Base-by-base conservation (phyloP, 2,888 invertebrate species). In the Hyppa rectilinea region DNA sequence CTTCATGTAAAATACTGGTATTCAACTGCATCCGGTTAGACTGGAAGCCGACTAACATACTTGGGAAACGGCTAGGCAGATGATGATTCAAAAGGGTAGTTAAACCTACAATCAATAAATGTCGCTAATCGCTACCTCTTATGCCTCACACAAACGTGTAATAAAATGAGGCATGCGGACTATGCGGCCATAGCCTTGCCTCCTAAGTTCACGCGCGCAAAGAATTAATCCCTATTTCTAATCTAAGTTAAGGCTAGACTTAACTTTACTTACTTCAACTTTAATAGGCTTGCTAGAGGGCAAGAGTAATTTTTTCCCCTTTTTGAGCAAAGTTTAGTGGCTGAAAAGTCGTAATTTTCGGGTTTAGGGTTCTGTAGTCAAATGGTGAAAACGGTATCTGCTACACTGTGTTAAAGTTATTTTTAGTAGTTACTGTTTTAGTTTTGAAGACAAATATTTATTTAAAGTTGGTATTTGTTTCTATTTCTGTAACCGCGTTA, bases 121-220 rank as follows among this genome's bases (percentile, higher is more conserved):
- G n/a, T n/a, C n/a, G n/a, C 34, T 38, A 9, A 17, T 45, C 80
- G 81, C 85, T 81, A 29, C 29, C 61, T 53, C 84, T 70, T 20
- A 38, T 85, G 26, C 20, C 83, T 89, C 81, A 67, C 9, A 66
- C 80, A 82, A 65, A 38, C 73, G 75, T 85, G 90, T 87, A 94
- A 94, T 94, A 94, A 92, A 92, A 91, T 87, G 81, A 87, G 92
- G 93, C 90, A 94, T 90, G 91, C 88, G 88, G 75, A 89, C 87
- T 88, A 93, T 92, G 89, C 89, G 84, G 82, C 87, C 87, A 89
- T 89, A 87, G 89, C 89, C 88, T 87, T 75, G 85, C 78, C 85
- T 86, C 75, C 77, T 82, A 78, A 84, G 82, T 85, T 87, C 80
- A 76, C 76, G 82, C 84, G 79, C 81, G 82, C 85, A 88, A 80